phyloP scores from a whole-genome alignment of 2,113 vertebrate species.

The Dolichotis patagonum region DNA sequence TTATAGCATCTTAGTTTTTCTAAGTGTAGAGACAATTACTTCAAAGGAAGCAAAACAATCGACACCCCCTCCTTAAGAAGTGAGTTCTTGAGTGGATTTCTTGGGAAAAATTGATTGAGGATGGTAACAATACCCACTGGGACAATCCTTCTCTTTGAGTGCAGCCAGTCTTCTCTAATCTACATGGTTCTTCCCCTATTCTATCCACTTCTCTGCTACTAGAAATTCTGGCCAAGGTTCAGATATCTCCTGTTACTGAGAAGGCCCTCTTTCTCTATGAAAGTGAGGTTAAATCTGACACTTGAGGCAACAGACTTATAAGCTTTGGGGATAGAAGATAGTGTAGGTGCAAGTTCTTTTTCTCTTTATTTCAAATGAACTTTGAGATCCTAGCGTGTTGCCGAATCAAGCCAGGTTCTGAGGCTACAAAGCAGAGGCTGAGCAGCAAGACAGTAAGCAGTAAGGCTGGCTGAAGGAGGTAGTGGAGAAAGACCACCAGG shows the following conservation, averaged over 20 bases:
- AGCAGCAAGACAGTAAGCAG: not conserved
- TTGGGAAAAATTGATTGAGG: not conserved
- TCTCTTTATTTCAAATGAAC: not conserved
- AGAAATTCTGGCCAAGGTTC: not conserved
- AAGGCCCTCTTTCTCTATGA: not conserved
- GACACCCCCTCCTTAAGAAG: not conserved
- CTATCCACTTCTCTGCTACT: not conserved
- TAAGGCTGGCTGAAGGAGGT: not conserved
- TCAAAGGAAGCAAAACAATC: not conserved
- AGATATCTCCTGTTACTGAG: not conserved
- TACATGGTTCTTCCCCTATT: not conserved
- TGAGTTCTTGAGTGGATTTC: not conserved
- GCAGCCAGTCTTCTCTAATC: not conserved
- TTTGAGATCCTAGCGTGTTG: not conserved
- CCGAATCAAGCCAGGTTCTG: not conserved
- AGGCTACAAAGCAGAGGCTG: not conserved
- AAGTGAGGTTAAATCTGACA: not conserved
- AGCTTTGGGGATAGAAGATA: not conserved
- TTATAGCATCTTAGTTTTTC: not conserved
- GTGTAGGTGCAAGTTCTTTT: not conserved
- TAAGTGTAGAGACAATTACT: not conserved
- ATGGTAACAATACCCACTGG: not conserved
- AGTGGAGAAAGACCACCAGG: not conserved
- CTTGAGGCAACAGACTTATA: not conserved
- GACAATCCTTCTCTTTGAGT: not conserved